Evolutionary conservation across 2,888 invertebrate species (phyloP).

Genomic region (Leucophenga montana): DNA sequence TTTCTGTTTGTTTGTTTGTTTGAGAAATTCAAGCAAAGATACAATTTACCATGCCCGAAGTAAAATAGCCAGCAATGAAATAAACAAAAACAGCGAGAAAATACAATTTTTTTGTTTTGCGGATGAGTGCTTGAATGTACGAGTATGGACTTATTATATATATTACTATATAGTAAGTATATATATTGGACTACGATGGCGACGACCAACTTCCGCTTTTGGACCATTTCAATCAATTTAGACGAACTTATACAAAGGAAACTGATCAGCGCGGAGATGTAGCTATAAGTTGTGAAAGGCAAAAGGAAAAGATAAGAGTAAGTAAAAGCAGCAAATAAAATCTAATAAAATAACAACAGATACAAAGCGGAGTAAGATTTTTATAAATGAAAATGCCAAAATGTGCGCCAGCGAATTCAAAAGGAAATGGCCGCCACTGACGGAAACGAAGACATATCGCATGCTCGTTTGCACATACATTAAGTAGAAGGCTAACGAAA

Average conservation of each 20-base stretch:
- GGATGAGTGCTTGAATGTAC: too few relatives aligned
- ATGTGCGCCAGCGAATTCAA: constrained; percentile 44
- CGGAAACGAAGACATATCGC: constrained; percentile 63
- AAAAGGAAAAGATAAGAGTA: constrained; percentile 1
- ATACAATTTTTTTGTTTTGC: background rate
- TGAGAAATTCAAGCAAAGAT: constrained; percentile 41
- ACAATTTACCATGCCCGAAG: constrained; percentile 13
- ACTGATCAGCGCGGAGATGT: constrained; percentile 24
- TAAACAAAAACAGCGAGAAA: background rate
- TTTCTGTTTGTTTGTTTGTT: background rate
- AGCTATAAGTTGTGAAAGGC: background rate
- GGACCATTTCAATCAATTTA: constrained; percentile 68
- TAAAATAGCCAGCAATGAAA: constrained; percentile 10
- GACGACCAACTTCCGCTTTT: constrained; percentile 59
- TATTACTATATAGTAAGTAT: background rate
- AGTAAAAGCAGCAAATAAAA: constrained; percentile 1
- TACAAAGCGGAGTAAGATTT: constrained; percentile 24
- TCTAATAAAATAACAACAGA: constrained; percentile 14
- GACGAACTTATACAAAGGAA: constrained; percentile 22
- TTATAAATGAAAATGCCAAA: constrained; percentile 43
- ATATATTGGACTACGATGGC: constrained; percentile 1
- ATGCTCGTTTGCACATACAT: constrained; percentile 36
- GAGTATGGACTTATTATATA: background rate
- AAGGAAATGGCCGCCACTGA: constrained; percentile 59
- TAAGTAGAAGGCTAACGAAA: too few relatives aligned